phyloP scores from a whole-genome alignment of 2,888 invertebrate species.

The Apamea crenata region DNA sequence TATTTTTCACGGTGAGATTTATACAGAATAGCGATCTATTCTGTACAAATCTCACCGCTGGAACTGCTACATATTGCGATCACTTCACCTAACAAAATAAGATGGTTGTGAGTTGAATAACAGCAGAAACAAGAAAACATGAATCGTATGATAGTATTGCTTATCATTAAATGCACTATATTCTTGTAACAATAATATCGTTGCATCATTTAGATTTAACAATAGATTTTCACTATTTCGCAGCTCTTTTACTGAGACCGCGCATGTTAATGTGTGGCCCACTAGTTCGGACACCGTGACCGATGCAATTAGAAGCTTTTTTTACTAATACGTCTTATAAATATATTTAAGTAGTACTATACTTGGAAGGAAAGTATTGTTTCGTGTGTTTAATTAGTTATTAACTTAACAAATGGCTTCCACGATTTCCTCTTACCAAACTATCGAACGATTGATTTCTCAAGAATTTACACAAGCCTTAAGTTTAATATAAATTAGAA shows the following conservation, averaged over 20 bases:
- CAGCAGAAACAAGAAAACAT: neutral
- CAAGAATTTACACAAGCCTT: neutral
- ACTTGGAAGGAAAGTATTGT: conserved; percentile 52
- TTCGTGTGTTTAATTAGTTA: conserved; percentile 33
- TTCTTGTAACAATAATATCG: conserved; percentile 34
- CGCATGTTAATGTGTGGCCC: conserved; percentile 78
- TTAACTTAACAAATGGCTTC: conserved; percentile 6
- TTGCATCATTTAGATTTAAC: conserved; percentile 76
- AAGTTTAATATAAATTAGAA: neutral
- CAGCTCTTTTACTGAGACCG: conserved; percentile 68
- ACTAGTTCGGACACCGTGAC: conserved; percentile 79
- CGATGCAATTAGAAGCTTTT: conserved; percentile 74
- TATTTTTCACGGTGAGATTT: too few species aligned
- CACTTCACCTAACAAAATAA: neutral
- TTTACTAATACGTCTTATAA: conserved; percentile 56
- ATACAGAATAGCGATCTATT: too few species aligned
- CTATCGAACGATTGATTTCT: conserved; percentile 8
- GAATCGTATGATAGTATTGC: neutral
- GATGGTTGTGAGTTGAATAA: neutral
- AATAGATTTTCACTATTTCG: conserved; percentile 75
- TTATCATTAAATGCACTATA: conserved; percentile 2
- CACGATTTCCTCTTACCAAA: conserved; percentile 16
- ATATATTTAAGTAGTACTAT: conserved; percentile 34
- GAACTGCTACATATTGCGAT: neutral
- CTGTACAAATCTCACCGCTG: too few species aligned